Evolutionary conservation across 2,113 vertebrate genomes (phyloP), one percentile per base, ranked within the genome.

Genomic region (Tonatia bakeri): DNA sequence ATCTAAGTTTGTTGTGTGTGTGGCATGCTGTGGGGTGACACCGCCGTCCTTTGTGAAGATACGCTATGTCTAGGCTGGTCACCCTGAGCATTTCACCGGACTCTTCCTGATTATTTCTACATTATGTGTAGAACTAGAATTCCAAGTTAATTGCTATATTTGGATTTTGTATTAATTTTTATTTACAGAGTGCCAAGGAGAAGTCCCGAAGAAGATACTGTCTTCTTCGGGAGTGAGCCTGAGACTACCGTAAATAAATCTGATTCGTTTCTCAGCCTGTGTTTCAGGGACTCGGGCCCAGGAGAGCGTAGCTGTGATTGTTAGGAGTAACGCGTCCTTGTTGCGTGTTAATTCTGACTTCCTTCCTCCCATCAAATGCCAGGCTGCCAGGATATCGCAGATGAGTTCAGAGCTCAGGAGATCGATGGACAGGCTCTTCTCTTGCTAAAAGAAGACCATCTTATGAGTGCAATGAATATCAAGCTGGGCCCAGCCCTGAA

Each of bases 401-500:
- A 99, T 98, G 99, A 99, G 33, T 99, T 99, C 98, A 98, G 99
- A 98, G 98, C 99, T 97, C 99, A 99, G 98, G 99, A 99, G 98
- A 99, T 99, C 77, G 99, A 99, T 97, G 99, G 99, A 83, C 99
- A 99, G 97, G 99, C 99, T 87, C 99, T 99, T 97, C 99, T 99
- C 88, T 98, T 99, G 89, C 98, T 99, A 92, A 99, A 99, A 70
- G 99, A 99, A 98, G 99, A 99, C 98, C 99, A 99, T 94, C 99
- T 99, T 87, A 99, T 99, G 99, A 99, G 99, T 98, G 99, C 99
- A 98, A 99, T 99, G 99, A 99, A 99, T 98, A 99, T 99, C 98
- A 99, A 99, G 98, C 98, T 99, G 93, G 99, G 99, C 33, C 99
- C 99, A 4, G 99, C 99, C 1, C 98, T 99, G 72, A 99, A 99